These are phyloP conservation scores for Lemur catta DNA, from an alignment of 2,797 vertebrate genomes.

Conservation along the genomic window DNA sequence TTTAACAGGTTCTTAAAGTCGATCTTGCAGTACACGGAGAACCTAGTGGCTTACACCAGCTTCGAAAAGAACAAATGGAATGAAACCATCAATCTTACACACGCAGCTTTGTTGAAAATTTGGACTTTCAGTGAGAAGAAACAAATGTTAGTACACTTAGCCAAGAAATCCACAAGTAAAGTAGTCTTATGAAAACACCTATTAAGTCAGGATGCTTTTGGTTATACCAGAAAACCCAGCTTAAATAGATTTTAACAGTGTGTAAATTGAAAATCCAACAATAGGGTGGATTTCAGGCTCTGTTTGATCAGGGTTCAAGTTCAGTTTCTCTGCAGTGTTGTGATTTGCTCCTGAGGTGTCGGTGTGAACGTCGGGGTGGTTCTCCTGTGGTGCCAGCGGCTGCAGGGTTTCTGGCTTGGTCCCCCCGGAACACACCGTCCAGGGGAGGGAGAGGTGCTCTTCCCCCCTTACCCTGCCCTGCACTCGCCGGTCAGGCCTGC, in stretches of 20 bases:
- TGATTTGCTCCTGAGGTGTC: too few relatives aligned
- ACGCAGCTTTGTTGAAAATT: conserved; percentile 76
- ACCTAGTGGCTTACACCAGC: conserved; percentile 81
- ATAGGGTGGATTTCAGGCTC: not conserved
- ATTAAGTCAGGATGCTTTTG: not conserved
- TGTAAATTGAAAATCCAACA: not conserved
- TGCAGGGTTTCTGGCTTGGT: too few relatives aligned
- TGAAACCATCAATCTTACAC: conserved; percentile 75
- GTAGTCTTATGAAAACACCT: not conserved
- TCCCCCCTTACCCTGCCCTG: too few relatives aligned
- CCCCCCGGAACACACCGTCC: too few relatives aligned
- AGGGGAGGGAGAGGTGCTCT: too few relatives aligned
- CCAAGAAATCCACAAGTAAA: conserved; percentile 4
- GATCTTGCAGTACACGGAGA: conserved; percentile 83
- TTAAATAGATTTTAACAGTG: not conserved
- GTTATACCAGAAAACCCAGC: not conserved
- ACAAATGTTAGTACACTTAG: conserved; percentile 75
- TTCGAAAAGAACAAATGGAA: conserved; percentile 83
- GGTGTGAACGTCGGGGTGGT: too few relatives aligned
- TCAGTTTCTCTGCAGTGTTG: too few relatives aligned
- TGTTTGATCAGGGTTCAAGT: too few relatives aligned
- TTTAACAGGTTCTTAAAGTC: conserved; percentile 82
- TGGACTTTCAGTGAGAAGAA: conserved; percentile 75
- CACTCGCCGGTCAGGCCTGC: too few relatives aligned
- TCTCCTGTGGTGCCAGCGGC: too few relatives aligned